Percentiles rank a stretch among this genome's conserved stretches.
These are phyloP conservation scores for Fopius arisanus DNA, from an alignment of 1,140 invertebrate genomes.

Conservation along the genomic window DNA sequence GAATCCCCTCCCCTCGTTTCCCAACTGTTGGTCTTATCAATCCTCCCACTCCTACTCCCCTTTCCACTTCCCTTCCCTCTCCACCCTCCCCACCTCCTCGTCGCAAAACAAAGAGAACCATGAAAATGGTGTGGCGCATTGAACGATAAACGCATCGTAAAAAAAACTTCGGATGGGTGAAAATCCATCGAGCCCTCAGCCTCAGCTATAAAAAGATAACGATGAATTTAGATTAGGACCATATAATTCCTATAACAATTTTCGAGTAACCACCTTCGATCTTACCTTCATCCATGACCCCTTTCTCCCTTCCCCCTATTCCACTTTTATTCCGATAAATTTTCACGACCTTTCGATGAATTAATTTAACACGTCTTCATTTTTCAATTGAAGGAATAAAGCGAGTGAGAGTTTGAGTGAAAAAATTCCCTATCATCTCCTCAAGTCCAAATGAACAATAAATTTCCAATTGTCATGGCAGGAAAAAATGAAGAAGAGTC, in stretches of 20 bases:
- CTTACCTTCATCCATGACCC: neutral
- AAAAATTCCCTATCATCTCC: too few relatives aligned
- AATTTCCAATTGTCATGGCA: neutral
- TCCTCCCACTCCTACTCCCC: neutral
- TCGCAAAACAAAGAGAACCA: constrained; percentile 18
- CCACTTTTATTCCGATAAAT: neutral
- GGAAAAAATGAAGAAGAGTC: neutral
- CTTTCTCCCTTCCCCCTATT: neutral
- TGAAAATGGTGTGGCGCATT: constrained; percentile 26
- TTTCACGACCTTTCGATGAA: neutral
- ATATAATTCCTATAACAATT: constrained; percentile 26
- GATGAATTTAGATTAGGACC: constrained; percentile 52
- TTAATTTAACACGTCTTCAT: neutral
- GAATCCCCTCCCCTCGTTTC: too few relatives aligned
- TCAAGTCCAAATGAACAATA: too few relatives aligned
- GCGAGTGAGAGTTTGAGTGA: too few relatives aligned
- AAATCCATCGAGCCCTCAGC: neutral
- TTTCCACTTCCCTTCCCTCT: neutral
- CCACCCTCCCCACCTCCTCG: constrained; percentile 16
- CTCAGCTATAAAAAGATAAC: constrained; percentile 20
- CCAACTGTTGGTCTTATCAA: too few relatives aligned
- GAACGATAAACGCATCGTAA: constrained; percentile 46
- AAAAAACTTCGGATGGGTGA: constrained; percentile 32
- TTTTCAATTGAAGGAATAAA: too few relatives aligned
- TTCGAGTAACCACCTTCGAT: neutral